Base-by-base conservation (phyloP, 2,113 vertebrate genomes). In the Platanista minor region DNA sequence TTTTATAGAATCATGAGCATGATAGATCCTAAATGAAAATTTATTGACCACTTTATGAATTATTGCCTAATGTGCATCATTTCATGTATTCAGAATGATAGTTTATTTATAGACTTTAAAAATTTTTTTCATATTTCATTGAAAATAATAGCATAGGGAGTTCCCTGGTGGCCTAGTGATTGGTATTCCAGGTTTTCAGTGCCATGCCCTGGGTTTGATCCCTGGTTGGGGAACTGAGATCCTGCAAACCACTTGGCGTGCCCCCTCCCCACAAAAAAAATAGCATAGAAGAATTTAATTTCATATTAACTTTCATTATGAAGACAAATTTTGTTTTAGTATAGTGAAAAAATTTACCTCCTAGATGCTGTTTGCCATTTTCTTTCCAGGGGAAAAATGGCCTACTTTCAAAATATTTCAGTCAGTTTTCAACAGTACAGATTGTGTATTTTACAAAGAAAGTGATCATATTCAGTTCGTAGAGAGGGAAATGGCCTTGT, bases 31-130 rank as follows among this genome's bases (percentile, higher is more conserved):
- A 77, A 96, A 66, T 85, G 13, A 97, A 85, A 83, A 66, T 77
- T 64, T 92, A n/a, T 87, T 91, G 41, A 59, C 41, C 1, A 49
- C 59, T 82, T 89, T 94, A 80, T 97, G 46, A 96, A 88, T 54
- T 87, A 92, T 90, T 77, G 41, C 46, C 74, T 92, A 83, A 87
- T 92, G 8, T 91, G 8, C 33, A 54, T 52, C 2, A 4, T 96
- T 97, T 97, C 69, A 75, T 91, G 36, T 97, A 54, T 94, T 92
- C 66, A 93, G 62, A 95, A 91, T 93, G 81, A 46, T 61, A 93
- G 92, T 75, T 59, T 72, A 87, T 67, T 59, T 92, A 0, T 23
- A 46, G 57, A n/a, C 49, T 90, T 75, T 98, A 59, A 39, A 57
- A 78, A 93, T 74, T 78, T 57, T 82, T 36, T 93, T 97, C 27